Evolutionary conservation across 2,888 invertebrate species (phyloP).

Genomic region (Xanthia togata): DNA sequence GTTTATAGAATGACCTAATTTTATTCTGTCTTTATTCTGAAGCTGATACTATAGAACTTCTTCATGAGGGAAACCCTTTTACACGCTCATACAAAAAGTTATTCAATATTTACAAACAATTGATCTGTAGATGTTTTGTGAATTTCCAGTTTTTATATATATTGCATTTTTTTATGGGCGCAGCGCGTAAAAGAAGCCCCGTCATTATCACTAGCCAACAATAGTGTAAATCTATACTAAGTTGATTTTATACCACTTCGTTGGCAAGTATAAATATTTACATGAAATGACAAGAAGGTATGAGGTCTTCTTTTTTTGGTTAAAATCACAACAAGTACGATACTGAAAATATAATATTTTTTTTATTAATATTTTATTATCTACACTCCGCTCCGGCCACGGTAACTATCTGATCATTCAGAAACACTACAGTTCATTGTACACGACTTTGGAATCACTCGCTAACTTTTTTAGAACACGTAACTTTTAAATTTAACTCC

Average conservation of each 20-base stretch:
- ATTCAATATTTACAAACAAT: slow-evolving; percentile 47
- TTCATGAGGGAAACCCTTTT: slow-evolving; percentile 46
- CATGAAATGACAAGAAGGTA: slow-evolving; percentile 80
- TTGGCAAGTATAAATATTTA: slow-evolving; percentile 76
- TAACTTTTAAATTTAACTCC: slow-evolving; percentile 41
- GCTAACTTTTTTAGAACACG: slow-evolving; percentile 50
- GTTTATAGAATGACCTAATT: slow-evolving; percentile 84
- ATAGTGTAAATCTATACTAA: slow-evolving; percentile 49
- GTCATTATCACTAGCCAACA: slow-evolving; percentile 57
- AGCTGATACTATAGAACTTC: slow-evolving; percentile 65
- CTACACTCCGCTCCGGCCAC: slow-evolving; percentile 78
- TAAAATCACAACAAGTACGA: slow-evolving; percentile 88
- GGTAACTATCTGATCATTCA: slow-evolving; percentile 51
- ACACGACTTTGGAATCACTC: slow-evolving; percentile 59
- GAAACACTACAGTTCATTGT: slow-evolving; percentile 64
- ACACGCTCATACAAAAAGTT: slow-evolving; percentile 45
- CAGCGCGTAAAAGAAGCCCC: slow-evolving; percentile 57
- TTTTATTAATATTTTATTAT: slow-evolving; percentile 71
- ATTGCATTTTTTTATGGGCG: slow-evolving; percentile 11
- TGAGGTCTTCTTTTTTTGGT: slow-evolving; percentile 87
- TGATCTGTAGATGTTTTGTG: slow-evolving; percentile 11
- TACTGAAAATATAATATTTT: slow-evolving; percentile 84
- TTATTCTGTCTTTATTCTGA: slow-evolving; percentile 63
- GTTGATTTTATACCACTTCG: slow-evolving; percentile 49
- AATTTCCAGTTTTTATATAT: slow-evolving; percentile 13